phyloP scores from a whole-genome alignment of 2,113 vertebrate species.

The Calidris pygmaea region DNA sequence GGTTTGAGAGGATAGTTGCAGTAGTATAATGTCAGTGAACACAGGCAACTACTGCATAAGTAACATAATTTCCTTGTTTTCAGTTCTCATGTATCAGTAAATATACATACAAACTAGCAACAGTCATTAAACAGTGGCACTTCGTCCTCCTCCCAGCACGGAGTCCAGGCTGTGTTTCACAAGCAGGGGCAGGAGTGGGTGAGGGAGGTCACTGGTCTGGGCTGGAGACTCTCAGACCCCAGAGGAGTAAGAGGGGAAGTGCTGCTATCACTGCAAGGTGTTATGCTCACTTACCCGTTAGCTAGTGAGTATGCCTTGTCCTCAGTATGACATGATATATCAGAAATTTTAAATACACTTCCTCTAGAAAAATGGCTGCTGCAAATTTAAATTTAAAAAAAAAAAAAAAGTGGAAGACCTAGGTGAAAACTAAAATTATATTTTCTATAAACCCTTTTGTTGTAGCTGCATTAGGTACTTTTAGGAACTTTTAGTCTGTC shows the following conservation, averaged over 20 bases:
- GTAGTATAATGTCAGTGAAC: background rate
- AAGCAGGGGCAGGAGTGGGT: background rate
- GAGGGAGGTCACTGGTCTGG: background rate
- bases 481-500: background rate
- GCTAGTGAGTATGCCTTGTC: background rate
- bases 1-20: background rate
- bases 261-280: background rate
- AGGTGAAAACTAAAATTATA: background rate
- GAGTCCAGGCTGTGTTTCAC: background rate
- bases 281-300: accelerated
- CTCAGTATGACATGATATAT: background rate
- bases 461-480: background rate
- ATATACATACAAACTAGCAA: background rate
- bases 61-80: background rate
- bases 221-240: background rate
- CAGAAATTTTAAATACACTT: background rate
- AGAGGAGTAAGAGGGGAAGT: background rate
- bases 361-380: background rate
- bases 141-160: background rate
- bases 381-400: background rate
- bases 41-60: background rate
- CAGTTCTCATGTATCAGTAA: background rate
- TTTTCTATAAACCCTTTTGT: background rate
- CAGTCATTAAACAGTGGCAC: background rate
- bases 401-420: background rate